Percentiles rank a stretch among this genome's conserved stretches.
These are phyloP conservation scores for Lasioglossum albipes DNA, from an alignment of 1,140 invertebrate species.

Conservation along the genomic window DNA sequence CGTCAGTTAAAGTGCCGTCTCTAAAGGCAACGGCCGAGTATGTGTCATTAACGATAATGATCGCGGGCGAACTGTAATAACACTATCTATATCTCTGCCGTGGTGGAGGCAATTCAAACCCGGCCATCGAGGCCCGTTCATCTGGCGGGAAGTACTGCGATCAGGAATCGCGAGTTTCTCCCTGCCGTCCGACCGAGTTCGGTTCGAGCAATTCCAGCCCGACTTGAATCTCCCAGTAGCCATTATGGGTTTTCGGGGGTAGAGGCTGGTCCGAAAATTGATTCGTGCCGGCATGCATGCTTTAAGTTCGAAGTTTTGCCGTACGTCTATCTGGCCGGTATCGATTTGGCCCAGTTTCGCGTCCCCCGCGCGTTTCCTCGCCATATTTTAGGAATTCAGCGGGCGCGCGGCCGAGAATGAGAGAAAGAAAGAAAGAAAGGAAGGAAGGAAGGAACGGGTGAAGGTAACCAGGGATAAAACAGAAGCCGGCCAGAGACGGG, in stretches of 20 bases:
- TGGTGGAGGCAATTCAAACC: neutral
- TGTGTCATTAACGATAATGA: constrained; percentile 6
- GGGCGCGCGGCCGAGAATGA: neutral
- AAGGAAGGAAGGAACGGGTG: too few relatives aligned
- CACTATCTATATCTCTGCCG: neutral
- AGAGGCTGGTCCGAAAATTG: constrained; percentile 49
- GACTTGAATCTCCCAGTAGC: constrained; percentile 27
- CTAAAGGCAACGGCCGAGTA: neutral
- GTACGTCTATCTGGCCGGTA: constrained; percentile 43
- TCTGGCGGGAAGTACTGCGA: constrained; percentile 7
- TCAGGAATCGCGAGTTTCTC: constrained; percentile 17
- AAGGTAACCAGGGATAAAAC: neutral
- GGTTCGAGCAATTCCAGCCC: neutral
- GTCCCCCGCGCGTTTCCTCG: constrained; percentile 8
- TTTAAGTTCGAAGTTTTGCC: constrained; percentile 45
- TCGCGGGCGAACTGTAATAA: constrained; percentile 11
- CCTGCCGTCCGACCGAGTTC: neutral
- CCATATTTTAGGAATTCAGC: constrained; percentile 45
- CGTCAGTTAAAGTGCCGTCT: neutral
- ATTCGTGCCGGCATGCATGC: constrained; percentile 44
- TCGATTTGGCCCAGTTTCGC: constrained; percentile 51
- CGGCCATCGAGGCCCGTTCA: neutral
- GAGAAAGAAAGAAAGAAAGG: too few relatives aligned
- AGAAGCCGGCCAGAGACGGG: too few relatives aligned
- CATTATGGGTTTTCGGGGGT: constrained; percentile 44